phyloP scores from a whole-genome alignment of 1,140 invertebrate genomes.

The Penaeus vannamei region DNA sequence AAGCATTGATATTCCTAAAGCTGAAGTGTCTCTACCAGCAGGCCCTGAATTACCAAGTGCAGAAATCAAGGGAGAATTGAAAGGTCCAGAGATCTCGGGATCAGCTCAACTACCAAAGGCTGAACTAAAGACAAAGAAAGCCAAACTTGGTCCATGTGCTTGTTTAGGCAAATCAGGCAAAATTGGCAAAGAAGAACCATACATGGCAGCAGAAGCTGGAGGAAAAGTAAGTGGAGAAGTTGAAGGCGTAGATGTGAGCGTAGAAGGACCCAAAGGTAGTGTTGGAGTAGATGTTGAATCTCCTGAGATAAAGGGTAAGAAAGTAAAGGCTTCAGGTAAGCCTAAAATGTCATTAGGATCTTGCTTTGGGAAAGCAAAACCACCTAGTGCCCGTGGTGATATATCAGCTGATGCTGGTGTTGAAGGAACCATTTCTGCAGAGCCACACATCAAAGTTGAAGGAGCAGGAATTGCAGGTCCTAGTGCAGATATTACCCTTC shows the following conservation, averaged over 20 bases:
- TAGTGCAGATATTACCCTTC: background rate
- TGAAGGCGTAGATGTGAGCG: conserved; percentile 25
- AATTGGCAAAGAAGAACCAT: conserved; percentile 45
- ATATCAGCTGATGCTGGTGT: background rate
- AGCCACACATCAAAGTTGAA: background rate
- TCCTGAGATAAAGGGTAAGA: conserved; percentile 31
- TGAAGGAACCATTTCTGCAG: background rate
- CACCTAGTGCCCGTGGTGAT: background rate
- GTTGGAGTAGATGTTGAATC: conserved; percentile 42
- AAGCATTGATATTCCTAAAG: conserved; percentile 38
- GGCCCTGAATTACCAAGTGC: background rate
- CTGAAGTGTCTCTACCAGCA: background rate
- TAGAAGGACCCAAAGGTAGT: background rate
- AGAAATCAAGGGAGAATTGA: conserved; percentile 46
- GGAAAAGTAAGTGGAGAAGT: conserved; percentile 33
- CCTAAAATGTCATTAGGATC: too few relatives aligned
- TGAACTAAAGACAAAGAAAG: conserved; percentile 50
- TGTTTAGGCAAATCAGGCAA: conserved; percentile 53
- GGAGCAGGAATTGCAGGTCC: background rate
- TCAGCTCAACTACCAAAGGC: conserved; percentile 18
- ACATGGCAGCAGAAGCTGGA: conserved; percentile 31
- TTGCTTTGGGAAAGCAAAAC: too few relatives aligned
- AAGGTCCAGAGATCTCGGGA: conserved; percentile 38
- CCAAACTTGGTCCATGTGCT: conserved; percentile 50
- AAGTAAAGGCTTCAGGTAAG: background rate